A percentile compares a stretch with the other conserved stretches of the same genome.
Conservation (phyloP, 2,113 vertebrate genomes). For the Esox niger region DNA sequence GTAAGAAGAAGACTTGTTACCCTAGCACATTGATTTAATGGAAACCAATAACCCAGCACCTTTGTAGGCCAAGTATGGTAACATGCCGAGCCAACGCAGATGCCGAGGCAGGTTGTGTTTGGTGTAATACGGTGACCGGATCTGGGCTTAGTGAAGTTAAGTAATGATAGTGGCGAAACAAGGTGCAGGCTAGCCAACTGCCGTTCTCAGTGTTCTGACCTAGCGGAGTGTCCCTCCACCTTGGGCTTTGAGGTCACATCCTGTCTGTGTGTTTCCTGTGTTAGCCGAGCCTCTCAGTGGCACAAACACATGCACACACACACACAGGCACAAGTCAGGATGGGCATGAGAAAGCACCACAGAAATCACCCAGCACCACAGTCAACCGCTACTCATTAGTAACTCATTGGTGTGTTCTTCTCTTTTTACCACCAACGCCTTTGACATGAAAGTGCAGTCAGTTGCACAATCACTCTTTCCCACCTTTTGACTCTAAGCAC, state of each 20-base stretch:
- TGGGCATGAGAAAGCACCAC: constrained; percentile 6
- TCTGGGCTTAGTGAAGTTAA: neutral
- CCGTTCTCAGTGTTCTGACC: neutral
- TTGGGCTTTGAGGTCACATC: constrained; percentile 24
- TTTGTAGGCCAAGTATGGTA: neutral
- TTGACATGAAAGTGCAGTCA: constrained; percentile 27
- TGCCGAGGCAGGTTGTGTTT: neutral
- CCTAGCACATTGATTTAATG: neutral
- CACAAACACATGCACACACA: too few species aligned
- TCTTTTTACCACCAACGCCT: constrained; percentile 10
- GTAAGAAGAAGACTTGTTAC: too few species aligned
- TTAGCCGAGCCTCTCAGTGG: neutral
- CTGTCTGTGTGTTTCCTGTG: constrained; percentile 40
- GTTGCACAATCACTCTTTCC: neutral
- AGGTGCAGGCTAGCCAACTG: neutral
- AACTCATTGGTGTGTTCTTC: constrained; percentile 32
- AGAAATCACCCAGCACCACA: neutral
- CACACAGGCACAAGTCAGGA: too few species aligned
- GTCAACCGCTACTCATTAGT: neutral
- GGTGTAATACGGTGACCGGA: neutral
- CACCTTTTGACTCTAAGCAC: constrained; percentile 4
- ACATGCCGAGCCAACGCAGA: neutral
- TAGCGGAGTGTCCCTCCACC: neutral
- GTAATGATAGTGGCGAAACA: neutral
- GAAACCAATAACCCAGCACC: neutral